Evolutionary conservation across 2,797 vertebrate genomes (phyloP).

Genomic region (Thamnophis elegans): DNA sequence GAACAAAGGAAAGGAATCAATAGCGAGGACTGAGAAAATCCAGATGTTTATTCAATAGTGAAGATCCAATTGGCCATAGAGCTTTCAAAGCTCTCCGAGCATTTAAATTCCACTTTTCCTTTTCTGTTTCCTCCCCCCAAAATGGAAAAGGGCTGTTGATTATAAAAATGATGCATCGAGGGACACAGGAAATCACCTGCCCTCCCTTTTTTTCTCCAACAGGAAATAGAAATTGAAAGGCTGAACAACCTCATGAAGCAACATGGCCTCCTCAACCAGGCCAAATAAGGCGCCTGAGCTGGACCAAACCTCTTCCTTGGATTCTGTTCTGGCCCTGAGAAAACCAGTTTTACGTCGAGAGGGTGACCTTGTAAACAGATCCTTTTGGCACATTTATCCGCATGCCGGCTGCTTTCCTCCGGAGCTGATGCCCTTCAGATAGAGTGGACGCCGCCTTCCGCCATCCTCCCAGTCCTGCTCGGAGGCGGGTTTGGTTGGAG

Average conservation of each 20-base stretch:
- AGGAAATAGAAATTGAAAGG: constrained; percentile 87
- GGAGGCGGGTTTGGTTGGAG: background rate
- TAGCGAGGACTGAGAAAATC: no score
- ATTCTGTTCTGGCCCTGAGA: background rate
- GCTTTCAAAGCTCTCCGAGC: background rate
- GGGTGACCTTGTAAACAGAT: constrained; percentile 27
- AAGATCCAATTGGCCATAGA: background rate
- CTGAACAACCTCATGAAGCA: constrained; percentile 80
- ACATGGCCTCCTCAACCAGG: constrained; percentile 66
- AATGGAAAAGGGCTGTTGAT: background rate
- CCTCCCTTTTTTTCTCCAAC: constrained; percentile 18
- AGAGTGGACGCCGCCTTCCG: background rate
- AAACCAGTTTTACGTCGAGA: background rate
- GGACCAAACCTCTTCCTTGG: constrained; percentile 1
- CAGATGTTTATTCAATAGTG: background rate
- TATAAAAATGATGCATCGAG: background rate
- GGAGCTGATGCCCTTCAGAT: background rate
- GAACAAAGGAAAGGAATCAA: background rate
- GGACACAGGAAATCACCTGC: background rate
- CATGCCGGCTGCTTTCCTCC: constrained; percentile 27
- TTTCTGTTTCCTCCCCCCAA: no score
- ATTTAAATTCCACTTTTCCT: background rate
- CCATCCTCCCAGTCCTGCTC: background rate
- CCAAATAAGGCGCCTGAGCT: constrained; percentile 34
- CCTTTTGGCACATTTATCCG: constrained; percentile 39